A percentile compares a stretch with the other conserved stretches of the same genome.
Conservation (phyloP, 1,140 invertebrate species). For the Mactra quadrangularis region DNA sequence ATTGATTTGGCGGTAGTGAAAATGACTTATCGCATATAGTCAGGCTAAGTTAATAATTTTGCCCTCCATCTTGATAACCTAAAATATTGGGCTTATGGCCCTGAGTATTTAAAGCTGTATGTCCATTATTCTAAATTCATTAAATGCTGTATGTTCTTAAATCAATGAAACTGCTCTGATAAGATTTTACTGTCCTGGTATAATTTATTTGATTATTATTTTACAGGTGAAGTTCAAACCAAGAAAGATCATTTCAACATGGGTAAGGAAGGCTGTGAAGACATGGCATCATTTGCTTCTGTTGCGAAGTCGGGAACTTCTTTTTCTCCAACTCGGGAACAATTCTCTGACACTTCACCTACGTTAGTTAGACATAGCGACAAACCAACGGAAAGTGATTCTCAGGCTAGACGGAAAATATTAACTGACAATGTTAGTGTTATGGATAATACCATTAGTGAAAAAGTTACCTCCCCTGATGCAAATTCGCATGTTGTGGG, state of each 20-base stretch:
- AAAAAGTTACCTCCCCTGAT: not conserved
- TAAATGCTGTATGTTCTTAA: no score
- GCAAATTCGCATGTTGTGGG: conserved; percentile 1
- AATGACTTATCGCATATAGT: no score
- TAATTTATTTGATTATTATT: no score
- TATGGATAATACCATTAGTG: not conserved
- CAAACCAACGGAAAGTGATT: not conserved
- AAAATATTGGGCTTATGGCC: no score
- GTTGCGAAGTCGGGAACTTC: conserved; percentile 34
- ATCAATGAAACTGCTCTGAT: no score
- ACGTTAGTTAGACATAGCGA: not conserved
- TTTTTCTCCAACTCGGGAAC: conserved; percentile 9
- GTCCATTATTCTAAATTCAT: no score
- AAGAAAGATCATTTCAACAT: conserved; percentile 42
- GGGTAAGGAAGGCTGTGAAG: conserved; percentile 26
- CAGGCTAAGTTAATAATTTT: no score
- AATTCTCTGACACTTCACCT: not conserved
- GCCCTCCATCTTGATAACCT: no score
- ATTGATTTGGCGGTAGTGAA: no score
- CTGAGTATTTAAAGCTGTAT: no score
- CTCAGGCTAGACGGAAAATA: not conserved
- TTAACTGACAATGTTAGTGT: not conserved
- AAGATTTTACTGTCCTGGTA: no score
- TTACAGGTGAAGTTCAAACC: conserved; percentile 33
- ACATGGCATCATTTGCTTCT: conserved; percentile 44